A percentile compares a stretch with the other conserved stretches of the same genome.
phyloP scores from a whole-genome alignment of 2,888 invertebrate species.

The Nomada goodeniana region DNA sequence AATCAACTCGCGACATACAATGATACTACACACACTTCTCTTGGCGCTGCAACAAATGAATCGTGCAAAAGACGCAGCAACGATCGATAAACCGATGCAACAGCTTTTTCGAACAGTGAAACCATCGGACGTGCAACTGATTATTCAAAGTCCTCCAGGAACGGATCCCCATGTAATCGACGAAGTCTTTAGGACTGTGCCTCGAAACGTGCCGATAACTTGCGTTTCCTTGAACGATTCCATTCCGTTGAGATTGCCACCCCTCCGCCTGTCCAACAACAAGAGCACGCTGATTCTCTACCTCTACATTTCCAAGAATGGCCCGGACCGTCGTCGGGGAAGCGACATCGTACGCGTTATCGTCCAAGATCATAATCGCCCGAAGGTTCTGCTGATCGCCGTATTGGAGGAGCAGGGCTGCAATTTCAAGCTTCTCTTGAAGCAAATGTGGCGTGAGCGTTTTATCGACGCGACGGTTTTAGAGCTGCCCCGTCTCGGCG shows the following conservation, averaged over 20 bases:
- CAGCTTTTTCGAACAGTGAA: not conserved
- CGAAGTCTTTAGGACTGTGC: not conserved
- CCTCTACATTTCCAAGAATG: not conserved
- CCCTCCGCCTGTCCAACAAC: not conserved
- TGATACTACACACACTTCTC: conserved; percentile 7
- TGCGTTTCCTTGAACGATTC: conserved; percentile 5
- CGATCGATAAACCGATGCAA: not conserved
- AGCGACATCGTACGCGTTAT: not conserved
- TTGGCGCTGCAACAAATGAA: conserved; percentile 9
- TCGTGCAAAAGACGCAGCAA: not conserved
- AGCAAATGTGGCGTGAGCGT: conserved; percentile 15
- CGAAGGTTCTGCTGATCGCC: conserved; percentile 20
- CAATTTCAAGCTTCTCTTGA: conserved; percentile 13
- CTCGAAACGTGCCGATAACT: not conserved
- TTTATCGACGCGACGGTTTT: conserved; percentile 40
- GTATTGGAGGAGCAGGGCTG: not conserved
- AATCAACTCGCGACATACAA: not conserved
- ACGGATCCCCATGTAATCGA: not conserved
- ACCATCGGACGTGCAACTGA: conserved; percentile 10
- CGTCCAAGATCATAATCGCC: not conserved
- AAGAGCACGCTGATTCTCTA: conserved; percentile 16
- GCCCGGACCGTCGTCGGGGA: not conserved
- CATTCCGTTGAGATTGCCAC: not conserved
- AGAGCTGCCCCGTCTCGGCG: not conserved
- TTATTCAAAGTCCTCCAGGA: conserved; percentile 7